Evolutionary conservation across 2,113 vertebrate species (phyloP), one percentile per base, ranked within the genome.

Genomic region (Cyprinodon variegatus): DNA sequence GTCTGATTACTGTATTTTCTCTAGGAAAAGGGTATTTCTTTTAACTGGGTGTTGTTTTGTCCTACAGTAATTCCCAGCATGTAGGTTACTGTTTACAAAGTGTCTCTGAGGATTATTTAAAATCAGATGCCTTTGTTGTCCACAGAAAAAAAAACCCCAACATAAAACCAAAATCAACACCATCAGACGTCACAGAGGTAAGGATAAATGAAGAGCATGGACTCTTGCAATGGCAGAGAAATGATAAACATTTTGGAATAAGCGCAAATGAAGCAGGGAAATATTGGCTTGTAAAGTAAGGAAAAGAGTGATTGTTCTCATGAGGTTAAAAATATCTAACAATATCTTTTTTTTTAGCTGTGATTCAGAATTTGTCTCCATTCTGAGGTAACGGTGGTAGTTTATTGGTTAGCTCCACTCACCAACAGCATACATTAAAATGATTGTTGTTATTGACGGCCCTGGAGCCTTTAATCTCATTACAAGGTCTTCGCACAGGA

Each of bases 331-430:
- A 14, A 38, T 65, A 68, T 45, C 72, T 7, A 63, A 80, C 60
- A 36, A 79, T 65, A 13, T 68, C 85, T 76, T 79, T 60, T 38
- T 29, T 29, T 68, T 7, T 45, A 72, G 15, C 61, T 78, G 48
- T 9, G 20, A 46, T 72, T 77, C 39, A 63, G 72, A 74, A 76
- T 71, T 70, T 0, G 63, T 84, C 78, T 83, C 82, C 64, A 82
- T 68, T 89, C 78, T 90, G 90, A 93, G 83, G 87, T 91, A 91
- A 90, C 80, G 82, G 66, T 68, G 83, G 85, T 81, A 71, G 63
- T 88, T 85, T 69, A 68, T 78, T 79, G 76, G 78, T 75, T 20
- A 45, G 65, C 69, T 82, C 36, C 20, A 77, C 38, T 61, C 78
- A 68, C 11, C 74, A 85, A 82, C 82, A 89, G 80, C 83, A 79